phyloP scores from a whole-genome alignment of 2,113 vertebrate genomes.

The Motacilla tschutschensis region DNA sequence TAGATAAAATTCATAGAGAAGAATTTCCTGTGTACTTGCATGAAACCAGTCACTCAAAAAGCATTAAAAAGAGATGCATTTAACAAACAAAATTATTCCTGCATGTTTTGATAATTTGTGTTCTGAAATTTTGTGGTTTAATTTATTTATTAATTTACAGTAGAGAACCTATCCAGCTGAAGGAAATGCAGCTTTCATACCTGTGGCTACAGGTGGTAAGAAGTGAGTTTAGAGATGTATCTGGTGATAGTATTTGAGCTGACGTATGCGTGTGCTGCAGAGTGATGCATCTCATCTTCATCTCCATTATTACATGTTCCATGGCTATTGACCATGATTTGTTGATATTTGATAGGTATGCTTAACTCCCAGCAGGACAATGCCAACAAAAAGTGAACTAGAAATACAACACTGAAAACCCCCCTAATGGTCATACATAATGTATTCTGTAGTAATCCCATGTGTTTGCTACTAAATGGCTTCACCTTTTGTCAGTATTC shows the following conservation, averaged over 20 bases:
- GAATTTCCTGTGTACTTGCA: neutral
- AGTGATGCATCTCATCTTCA: neutral
- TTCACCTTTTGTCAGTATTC: neutral
- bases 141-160: neutral
- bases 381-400: neutral
- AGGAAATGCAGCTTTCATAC: neutral
- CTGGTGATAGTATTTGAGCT: neutral
- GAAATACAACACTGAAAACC: neutral
- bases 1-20: neutral
- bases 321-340: neutral
- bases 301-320: neutral
- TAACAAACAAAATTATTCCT: neutral
- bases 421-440: too few species aligned
- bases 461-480: neutral
- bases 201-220: neutral
- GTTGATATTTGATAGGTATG: neutral
- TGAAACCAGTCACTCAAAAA: neutral
- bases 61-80: neutral
- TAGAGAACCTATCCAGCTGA: neutral
- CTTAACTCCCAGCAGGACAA: neutral
- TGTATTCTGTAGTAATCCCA: neutral
- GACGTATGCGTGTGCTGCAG: accelerated
- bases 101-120: neutral
- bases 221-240: neutral
- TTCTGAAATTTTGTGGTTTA: neutral